Conservation (phyloP, 2,888 invertebrate species). For the Pardosa pseudoannulata region DNA sequence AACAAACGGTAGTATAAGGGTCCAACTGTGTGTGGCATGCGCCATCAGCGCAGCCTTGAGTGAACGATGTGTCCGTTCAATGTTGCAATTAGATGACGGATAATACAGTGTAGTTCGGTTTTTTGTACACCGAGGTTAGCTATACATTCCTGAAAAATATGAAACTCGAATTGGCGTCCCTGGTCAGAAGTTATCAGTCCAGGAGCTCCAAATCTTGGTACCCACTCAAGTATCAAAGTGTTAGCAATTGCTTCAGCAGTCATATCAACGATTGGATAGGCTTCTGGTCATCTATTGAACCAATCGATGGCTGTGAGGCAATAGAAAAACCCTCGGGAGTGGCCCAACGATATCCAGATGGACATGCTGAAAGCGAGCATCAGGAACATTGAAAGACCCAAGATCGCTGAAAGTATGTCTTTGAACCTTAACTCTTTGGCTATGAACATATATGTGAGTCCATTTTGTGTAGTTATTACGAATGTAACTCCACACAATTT, state of each 20-base stretch:
- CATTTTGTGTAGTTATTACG: neutral
- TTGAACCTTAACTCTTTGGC: slow-evolving; percentile 13
- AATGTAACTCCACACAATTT: neutral
- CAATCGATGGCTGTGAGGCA: slow-evolving; percentile 4
- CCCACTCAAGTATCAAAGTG: slow-evolving; percentile 2
- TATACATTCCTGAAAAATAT: neutral
- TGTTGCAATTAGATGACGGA: neutral
- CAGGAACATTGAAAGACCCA: neutral
- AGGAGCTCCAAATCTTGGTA: slow-evolving; percentile 1
- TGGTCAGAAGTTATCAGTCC: neutral
- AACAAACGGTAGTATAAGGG: neutral
- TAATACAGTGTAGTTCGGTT: neutral
- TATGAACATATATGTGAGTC: neutral
- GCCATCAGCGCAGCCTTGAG: neutral
- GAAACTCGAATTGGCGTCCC: neutral
- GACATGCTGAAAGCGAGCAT: neutral
- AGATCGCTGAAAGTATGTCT: slow-evolving; percentile 1
- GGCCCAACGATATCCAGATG: slow-evolving; percentile 8
- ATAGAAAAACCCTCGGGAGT: neutral
- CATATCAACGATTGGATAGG: slow-evolving; percentile 3
- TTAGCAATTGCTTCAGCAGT: slow-evolving; percentile 14
- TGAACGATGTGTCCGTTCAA: neutral
- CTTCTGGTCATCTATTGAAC: slow-evolving; percentile 30
- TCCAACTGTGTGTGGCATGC: neutral
- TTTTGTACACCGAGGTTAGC: neutral